Base-by-base conservation (phyloP, 2,888 invertebrate species). In the Notocelia uddmanniana region DNA sequence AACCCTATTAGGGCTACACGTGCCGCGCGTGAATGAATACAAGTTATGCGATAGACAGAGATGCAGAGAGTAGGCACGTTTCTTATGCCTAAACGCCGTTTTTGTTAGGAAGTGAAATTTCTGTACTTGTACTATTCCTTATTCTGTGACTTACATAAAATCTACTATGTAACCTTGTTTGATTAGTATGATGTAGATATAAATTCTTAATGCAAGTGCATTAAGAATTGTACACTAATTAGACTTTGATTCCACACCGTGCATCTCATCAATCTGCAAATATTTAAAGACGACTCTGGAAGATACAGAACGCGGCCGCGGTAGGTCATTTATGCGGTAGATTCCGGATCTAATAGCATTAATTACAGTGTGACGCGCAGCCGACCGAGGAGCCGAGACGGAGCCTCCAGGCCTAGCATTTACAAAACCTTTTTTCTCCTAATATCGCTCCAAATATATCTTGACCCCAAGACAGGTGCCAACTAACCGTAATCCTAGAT, bases 261-360 rank as follows among this genome's bases (percentile, higher is more conserved):
- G 1, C 13, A 34, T 54, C 52, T 64, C 15, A 52, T 23, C 64
- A 54, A 64, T 64, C 64, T 37, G 52, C 52, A 37, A 64, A 64
- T 54, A 37, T 64, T 64, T 64, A 52, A 64, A 64, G 63, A 34
- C 50, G 31, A 50, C 21, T 64, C 37, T 3, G 0, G 41, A 67
- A 26, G 66, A 67, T 66, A 55, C 45, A 48, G 37, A 31, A 31
- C 70, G 1, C n/a, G 45, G 19, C 37, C 48, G 66, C 76, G 76
- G 79, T 81, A 74, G 78, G 79, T 81, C 76, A 83, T 85, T 90
- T 89, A 90, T 88, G 88, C 86, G 86, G 83, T 86, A 82, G 84
- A 89, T 90, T 85, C 91, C 88, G 88, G 84, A 86, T 88, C 88
- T 85, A 91, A 93, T 90, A 86, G 86, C 88, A 89, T 91, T 92